Percentiles rank a stretch among this genome's conserved stretches.
Evolutionary conservation across 1,140 invertebrate genomes (phyloP).

Genomic region (Drosophila bocqueti): DNA sequence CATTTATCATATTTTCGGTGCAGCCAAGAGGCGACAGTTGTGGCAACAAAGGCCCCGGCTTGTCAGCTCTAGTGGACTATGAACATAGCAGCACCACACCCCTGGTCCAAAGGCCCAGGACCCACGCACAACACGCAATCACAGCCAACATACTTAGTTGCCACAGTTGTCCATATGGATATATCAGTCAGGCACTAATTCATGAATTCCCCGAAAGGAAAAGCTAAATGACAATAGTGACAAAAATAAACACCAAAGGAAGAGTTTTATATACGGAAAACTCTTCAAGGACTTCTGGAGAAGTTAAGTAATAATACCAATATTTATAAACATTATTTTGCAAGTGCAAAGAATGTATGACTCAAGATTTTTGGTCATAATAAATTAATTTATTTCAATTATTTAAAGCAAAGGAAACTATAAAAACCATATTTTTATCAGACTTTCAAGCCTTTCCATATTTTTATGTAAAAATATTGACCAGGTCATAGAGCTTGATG

Average conservation of each 20-base stretch:
- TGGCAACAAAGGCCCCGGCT: constrained; percentile 41
- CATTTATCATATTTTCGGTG: constrained; percentile 82
- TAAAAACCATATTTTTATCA: not conserved
- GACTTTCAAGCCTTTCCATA: not conserved
- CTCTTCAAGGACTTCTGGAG: not conserved
- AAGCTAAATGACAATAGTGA: not conserved
- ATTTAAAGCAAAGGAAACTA: not conserved
- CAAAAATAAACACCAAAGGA: not conserved
- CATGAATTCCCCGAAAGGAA: not conserved
- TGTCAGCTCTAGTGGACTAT: constrained; percentile 36
- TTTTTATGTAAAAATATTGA: not conserved
- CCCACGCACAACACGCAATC: constrained; percentile 32
- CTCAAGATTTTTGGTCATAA: too few species aligned
- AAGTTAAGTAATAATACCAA: too few species aligned
- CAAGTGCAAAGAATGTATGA: too few species aligned
- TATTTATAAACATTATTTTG: too few species aligned
- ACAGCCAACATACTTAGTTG: constrained; percentile 11
- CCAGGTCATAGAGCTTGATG: constrained; percentile 8
- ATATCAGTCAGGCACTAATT: constrained; percentile 6
- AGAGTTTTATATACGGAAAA: too few species aligned
- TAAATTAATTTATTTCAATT: not conserved
- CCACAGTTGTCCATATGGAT: constrained; percentile 18
- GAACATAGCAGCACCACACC: constrained; percentile 7
- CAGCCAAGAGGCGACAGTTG: constrained; percentile 40
- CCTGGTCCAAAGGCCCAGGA: not conserved